Evolutionary conservation across 2,888 invertebrate species (phyloP).

Genomic region (Chirona hameri): DNA sequence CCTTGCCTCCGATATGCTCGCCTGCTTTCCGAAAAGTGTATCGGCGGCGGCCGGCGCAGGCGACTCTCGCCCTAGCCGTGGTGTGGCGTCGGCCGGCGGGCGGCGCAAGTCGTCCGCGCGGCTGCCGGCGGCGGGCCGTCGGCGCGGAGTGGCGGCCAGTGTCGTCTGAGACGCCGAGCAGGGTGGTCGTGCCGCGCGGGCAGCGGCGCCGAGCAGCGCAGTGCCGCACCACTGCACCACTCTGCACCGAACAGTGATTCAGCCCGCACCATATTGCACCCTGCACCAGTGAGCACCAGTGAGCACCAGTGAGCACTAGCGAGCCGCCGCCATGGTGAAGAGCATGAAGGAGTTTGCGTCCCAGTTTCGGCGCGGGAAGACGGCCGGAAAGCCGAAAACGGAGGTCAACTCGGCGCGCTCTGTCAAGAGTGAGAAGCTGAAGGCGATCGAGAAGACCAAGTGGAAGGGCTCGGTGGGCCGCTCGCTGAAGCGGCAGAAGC

Average conservation of each 20-base stretch:
- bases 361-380: neutral
- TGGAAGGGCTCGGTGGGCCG: neutral
- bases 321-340: neutral
- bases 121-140: neutral
- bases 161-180: neutral
- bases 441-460: slow-evolving; percentile 14
- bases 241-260: too few relatives aligned
- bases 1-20: neutral
- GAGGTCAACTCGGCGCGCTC: neutral
- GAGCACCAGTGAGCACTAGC: neutral
- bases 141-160: neutral
- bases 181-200: neutral
- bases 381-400: neutral
- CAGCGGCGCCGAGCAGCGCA: neutral
- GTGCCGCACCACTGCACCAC: neutral
- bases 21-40: neutral
- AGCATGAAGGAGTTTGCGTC: neutral
- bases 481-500: slow-evolving; percentile 24
- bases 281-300: too few relatives aligned
- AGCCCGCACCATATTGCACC: too few relatives aligned
- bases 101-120: slow-evolving; percentile 11
- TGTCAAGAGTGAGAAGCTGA: slow-evolving; percentile 13
- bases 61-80: neutral
- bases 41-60: neutral
- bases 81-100: neutral